phyloP scores from a whole-genome alignment of 2,888 invertebrate species.

The Patella depressa region DNA sequence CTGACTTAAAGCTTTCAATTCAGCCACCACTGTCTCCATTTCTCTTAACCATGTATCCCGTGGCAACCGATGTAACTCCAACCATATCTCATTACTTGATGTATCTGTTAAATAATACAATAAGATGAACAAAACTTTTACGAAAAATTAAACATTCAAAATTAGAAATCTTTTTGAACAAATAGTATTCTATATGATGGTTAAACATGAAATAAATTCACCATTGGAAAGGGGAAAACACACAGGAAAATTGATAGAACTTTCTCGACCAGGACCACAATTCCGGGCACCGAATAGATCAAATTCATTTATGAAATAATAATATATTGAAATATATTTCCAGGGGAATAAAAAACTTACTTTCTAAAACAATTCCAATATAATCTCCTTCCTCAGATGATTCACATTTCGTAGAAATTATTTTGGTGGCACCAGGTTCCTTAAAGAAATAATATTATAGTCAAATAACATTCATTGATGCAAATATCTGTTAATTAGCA shows the following conservation, averaged over 20 bases:
- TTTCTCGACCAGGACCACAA: no score
- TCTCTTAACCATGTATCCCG: constrained; percentile 64
- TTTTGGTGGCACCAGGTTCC: constrained; percentile 46
- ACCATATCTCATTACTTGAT: constrained; percentile 51
- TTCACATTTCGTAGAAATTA: constrained; percentile 57
- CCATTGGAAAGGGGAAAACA: no score
- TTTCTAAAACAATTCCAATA: constrained; percentile 60
- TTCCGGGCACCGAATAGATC: no score
- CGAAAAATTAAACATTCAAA: not conserved
- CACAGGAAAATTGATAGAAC: no score
- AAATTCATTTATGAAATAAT: no score
- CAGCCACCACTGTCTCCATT: constrained; percentile 45
- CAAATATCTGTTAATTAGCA: constrained; percentile 10
- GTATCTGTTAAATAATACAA: constrained; percentile 44
- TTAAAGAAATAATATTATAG: constrained; percentile 25
- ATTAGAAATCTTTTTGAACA: not conserved
- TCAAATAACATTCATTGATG: not conserved
- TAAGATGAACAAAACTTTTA: not conserved
- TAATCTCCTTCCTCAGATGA: constrained; percentile 61
- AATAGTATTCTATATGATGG: not conserved
- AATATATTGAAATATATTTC: no score
- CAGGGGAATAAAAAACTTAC: constrained; percentile 43
- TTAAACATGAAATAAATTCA: not conserved
- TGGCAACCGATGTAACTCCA: constrained; percentile 63
- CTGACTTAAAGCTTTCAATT: constrained; percentile 14